Conservation (phyloP, 2,888 invertebrate genomes). For the Phragmatobia fuliginosa region DNA sequence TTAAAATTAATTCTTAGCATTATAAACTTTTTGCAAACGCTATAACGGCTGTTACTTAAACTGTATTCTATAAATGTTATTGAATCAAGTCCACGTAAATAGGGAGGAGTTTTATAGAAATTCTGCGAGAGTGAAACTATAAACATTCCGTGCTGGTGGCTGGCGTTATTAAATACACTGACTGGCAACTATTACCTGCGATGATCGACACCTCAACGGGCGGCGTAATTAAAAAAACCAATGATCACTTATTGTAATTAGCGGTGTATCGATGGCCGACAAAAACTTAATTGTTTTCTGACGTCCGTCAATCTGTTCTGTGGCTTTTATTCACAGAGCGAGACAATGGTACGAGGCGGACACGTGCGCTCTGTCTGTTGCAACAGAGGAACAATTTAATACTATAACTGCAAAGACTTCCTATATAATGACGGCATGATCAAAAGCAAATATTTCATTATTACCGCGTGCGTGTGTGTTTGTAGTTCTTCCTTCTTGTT, state of each 20-base stretch:
- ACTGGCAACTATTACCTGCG: slow-evolving; percentile 82
- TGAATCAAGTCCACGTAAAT: slow-evolving; percentile 53
- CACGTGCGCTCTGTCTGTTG: slow-evolving; percentile 48
- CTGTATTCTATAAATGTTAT: slow-evolving; percentile 50
- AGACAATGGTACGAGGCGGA: slow-evolving; percentile 54
- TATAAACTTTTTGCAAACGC: slow-evolving; percentile 57
- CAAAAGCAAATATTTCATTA: slow-evolving; percentile 49
- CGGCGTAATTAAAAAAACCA: slow-evolving; percentile 82
- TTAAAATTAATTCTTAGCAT: slow-evolving; percentile 66
- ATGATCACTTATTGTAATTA: slow-evolving; percentile 85
- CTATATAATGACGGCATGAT: slow-evolving; percentile 40
- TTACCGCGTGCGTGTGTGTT: no score
- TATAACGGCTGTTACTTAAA: slow-evolving; percentile 48
- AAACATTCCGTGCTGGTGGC: slow-evolving; percentile 64
- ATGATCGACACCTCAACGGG: slow-evolving; percentile 82
- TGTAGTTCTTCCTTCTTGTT: no score
- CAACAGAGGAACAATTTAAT: slow-evolving; percentile 5
- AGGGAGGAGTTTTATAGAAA: slow-evolving; percentile 71
- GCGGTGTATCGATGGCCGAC: slow-evolving; percentile 77
- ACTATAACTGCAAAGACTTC: slow-evolving; percentile 21
- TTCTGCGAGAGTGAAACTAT: slow-evolving; percentile 77
- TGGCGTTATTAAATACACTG: slow-evolving; percentile 83
- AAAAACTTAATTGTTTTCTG: slow-evolving; percentile 84
- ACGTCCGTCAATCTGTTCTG: slow-evolving; percentile 69
- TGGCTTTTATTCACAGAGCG: slow-evolving; percentile 10